Conservation (phyloP, 2,797 vertebrate species). For the Sus cebifrons region DNA sequence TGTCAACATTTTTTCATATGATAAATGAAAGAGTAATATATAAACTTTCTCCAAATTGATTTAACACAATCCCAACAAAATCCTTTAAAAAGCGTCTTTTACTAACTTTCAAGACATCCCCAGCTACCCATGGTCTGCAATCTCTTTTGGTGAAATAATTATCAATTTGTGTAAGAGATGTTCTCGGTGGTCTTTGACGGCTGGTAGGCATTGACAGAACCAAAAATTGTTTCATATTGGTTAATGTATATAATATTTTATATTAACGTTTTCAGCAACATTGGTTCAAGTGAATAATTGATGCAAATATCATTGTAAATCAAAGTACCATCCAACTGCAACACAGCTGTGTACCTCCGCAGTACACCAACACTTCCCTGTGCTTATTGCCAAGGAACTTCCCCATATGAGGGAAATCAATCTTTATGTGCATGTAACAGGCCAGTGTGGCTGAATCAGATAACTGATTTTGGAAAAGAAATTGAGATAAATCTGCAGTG, state of each 20-base stretch:
- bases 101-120: not conserved
- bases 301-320: not conserved
- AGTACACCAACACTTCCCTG: not conserved
- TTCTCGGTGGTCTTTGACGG: not conserved
- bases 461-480: not conserved
- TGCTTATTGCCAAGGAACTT: not conserved
- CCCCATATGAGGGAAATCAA: not conserved
- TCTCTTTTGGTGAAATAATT: not conserved
- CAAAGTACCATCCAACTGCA: not conserved
- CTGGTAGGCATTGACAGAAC: not conserved
- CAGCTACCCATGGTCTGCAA: not conserved
- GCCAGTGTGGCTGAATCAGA: not conserved
- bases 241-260: not conserved
- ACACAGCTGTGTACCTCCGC: not conserved
- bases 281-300: constrained; percentile 5
- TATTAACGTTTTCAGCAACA: not conserved
- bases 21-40: not conserved
- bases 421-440: not conserved
- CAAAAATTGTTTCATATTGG: not conserved
- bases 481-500: not conserved
- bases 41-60: not conserved
- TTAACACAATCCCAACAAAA: not conserved
- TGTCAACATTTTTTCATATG: not conserved
- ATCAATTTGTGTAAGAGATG: not conserved
- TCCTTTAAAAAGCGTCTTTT: not conserved